Evolutionary conservation across 2,797 vertebrate genomes (phyloP), one percentile per base, ranked within the genome.

Genomic region (Varecia variegata): DNA sequence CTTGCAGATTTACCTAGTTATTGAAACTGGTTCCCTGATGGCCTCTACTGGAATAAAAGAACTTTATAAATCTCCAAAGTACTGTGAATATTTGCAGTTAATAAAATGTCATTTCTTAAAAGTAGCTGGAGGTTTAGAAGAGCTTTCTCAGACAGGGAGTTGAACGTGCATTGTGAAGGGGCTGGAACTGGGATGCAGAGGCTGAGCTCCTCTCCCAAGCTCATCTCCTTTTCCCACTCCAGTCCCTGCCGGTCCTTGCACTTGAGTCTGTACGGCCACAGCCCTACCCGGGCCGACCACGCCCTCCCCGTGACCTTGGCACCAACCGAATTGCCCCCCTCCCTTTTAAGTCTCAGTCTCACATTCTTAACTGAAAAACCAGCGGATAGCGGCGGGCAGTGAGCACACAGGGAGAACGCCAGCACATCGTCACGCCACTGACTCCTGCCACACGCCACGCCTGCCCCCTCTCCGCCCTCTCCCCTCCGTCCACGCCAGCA

Each of bases 361-460:
- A 47, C 17, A 25, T 35, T 88, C 52, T 93, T 45, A 65, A 92
- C 43, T 35, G 47, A 67, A 45, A 77, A 90, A 79, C 70, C 0
- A 43, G 27, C 32, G 40, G 62, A 20, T 23, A 76, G 32, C 35
- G 47, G 50, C 20, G 5, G 32, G 15, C 83, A 32, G 13, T 25
- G 67, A 11, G 17, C 68, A 45, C 25, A 1, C 0, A 20, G 20
- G 15, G 10, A 80, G 60, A 35, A n/a, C 15, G 43, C 30, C 35
- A 30, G 0, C 20, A 23, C 15, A 9, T 23, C 82, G n/a, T 68
- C 38, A 1, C 12, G 7, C 8, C 56, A 15, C 0, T 0, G 12
- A 35, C 13, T 13, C 14, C 74, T 2, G 0, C 5, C 9, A 10
- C 32, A 81, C 25, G 30, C 15, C 0, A 0, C 23, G 17, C 35